phyloP scores from a whole-genome alignment of 2,888 invertebrate genomes.

The Himalopsyche anomala region DNA sequence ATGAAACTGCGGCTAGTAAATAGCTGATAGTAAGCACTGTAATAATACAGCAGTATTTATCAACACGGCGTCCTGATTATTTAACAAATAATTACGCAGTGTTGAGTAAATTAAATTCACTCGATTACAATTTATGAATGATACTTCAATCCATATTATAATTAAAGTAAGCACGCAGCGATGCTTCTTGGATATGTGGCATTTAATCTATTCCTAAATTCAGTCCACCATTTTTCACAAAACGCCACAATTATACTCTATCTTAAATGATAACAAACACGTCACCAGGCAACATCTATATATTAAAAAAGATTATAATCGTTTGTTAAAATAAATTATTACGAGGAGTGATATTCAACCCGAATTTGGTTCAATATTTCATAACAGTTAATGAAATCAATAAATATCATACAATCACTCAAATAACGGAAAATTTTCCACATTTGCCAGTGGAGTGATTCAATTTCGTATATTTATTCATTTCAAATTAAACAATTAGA shows the following conservation, averaged over 20 bases:
- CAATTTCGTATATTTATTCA: neutral
- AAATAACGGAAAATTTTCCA: neutral
- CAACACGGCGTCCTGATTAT: no score
- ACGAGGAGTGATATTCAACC: neutral
- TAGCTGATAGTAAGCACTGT: no score
- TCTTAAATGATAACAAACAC: constrained; percentile 20
- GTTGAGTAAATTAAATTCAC: no score
- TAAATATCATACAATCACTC: neutral
- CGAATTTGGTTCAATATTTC: neutral
- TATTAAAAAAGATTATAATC: neutral
- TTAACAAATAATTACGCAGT: no score
- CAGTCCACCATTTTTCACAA: constrained; percentile 17
- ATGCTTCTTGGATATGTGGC: no score
- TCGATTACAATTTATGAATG: no score
- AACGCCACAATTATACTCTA: neutral
- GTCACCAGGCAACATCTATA: constrained; percentile 9
- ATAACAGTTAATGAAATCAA: neutral
- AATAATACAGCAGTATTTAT: no score
- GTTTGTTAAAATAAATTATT: neutral
- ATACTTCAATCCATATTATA: no score
- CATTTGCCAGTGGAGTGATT: no score
- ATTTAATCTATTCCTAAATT: neutral
- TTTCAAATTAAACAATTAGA: neutral
- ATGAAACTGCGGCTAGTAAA: neutral
- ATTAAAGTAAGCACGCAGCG: no score